Evolutionary conservation across 2,113 vertebrate species (phyloP), one percentile per base, ranked within the genome.

Genomic region (Ptychochromis oligacanthus): DNA sequence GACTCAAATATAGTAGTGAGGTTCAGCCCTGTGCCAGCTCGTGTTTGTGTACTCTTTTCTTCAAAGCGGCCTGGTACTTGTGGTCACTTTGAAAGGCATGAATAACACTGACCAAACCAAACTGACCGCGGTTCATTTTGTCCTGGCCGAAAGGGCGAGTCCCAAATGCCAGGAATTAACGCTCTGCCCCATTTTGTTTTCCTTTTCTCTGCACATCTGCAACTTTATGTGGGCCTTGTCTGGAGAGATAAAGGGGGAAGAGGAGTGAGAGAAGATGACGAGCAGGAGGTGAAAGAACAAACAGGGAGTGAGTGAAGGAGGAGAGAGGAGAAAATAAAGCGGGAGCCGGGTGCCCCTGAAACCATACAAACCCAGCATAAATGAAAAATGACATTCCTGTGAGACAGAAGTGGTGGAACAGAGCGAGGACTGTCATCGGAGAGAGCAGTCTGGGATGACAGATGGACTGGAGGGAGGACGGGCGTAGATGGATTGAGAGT

Each of bases 21-120:
- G 86, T 7, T 82, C 59, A 83, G 84, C 59, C 46, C 81, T 67
- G 83, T 79, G 87, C 90, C 89, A 87, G 90, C 80, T 89, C 54
- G 67, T 93, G 91, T 93, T 89, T 88, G 89, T 90, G 90, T 67
- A 70, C 83, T 75, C 85, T 54, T 6, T 36, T 36, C 92, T 90
- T 93, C 94, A 93, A 94, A 94, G 93, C 81, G 7, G 77, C 75
- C 72, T 74, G 87, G 80, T 80, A 76, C 87, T 87, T 88, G 93
- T 64, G 94, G 94, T 92, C 78, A 89, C 88, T 91, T 88, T 92
- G 91, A 94, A 88, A 85, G 77, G 93, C 88, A 80, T 80, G 86
- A 93, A 91, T 89, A 91, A 92, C 82, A 85, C 89, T 90, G 93
- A 93, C 94, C 93, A 90, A 91, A 93, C 91, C 92, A 82, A 64